Percentiles rank a stretch among this genome's conserved stretches.
These are phyloP conservation scores for Helarctos malayanus DNA, from an alignment of 2,797 vertebrate genomes.

Conservation along the genomic window DNA sequence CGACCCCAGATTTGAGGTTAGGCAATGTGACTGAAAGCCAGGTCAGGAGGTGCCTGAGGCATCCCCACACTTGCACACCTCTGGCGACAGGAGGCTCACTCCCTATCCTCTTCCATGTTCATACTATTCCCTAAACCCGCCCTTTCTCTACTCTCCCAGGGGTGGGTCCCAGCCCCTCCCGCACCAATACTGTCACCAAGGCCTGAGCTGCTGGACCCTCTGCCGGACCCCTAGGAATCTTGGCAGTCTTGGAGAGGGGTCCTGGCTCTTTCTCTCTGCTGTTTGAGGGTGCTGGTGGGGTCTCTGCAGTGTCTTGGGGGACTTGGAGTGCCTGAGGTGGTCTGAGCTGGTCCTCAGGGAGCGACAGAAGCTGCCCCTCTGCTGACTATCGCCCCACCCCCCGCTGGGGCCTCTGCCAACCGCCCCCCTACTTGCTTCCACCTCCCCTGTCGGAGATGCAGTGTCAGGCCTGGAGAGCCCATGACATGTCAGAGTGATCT, in stretches of 20 bases:
- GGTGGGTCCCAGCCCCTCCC: too few species aligned
- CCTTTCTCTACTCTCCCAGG: neutral
- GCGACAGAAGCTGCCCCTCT: neutral
- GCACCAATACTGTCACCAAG: neutral
- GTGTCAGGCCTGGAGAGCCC: too few species aligned
- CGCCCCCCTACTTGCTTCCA: neutral
- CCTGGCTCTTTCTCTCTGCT: neutral
- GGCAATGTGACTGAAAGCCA: neutral
- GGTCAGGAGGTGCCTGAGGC: neutral
- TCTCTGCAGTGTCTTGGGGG: neutral
- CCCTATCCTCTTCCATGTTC: fast-evolving
- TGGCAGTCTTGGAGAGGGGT: neutral
- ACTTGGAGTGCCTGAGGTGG: fast-evolving
- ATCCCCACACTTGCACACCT: neutral
- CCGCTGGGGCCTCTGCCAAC: neutral
- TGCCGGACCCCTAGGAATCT: too few species aligned
- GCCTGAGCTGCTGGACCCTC: neutral
- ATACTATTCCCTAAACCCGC: neutral
- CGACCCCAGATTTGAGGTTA: neutral
- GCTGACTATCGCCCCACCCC: too few species aligned
- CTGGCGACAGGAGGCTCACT: neutral
- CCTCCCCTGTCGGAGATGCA: neutral
- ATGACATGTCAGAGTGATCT: neutral
- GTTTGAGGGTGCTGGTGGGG: neutral
- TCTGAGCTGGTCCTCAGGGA: neutral